Percentiles rank a stretch among this genome's conserved stretches.
These are phyloP conservation scores for Ormyrus thymus DNA, from an alignment of 2,888 invertebrate genomes.

Conservation along the genomic window DNA sequence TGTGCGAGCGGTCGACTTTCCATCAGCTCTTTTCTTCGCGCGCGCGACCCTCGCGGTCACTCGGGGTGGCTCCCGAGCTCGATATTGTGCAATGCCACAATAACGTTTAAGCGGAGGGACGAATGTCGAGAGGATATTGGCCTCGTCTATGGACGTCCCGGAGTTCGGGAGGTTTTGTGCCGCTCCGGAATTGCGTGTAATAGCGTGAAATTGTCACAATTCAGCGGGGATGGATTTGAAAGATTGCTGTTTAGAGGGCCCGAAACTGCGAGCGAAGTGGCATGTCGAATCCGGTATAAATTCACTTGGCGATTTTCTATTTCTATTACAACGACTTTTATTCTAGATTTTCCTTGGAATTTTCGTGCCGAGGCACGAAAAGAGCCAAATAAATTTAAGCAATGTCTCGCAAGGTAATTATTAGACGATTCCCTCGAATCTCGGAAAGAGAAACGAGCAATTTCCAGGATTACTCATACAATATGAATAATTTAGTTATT, in stretches of 20 bases:
- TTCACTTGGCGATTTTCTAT: slow-evolving; percentile 12
- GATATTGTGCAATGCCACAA: slow-evolving; percentile 18
- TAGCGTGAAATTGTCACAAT: slow-evolving; percentile 47
- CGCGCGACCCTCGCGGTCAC: slow-evolving; percentile 2
- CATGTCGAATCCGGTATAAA: slow-evolving; percentile 15
- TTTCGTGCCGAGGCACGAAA: too few species aligned
- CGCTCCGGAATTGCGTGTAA: slow-evolving; percentile 34
- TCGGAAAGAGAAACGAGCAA: too few species aligned
- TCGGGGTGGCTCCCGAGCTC: slow-evolving; percentile 16
- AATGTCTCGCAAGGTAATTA: too few species aligned
- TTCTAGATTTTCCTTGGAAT: too few species aligned
- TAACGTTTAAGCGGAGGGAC: slow-evolving; percentile 17
- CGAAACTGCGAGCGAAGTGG: slow-evolving; percentile 19
- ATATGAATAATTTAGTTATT: slow-evolving; percentile 41
- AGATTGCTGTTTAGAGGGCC: not conserved
- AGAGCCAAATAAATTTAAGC: too few species aligned
- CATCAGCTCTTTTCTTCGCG: not conserved
- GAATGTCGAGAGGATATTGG: slow-evolving; percentile 8
- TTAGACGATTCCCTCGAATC: too few species aligned
- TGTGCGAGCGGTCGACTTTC: not conserved
- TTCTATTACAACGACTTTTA: too few species aligned
- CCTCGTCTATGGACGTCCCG: not conserved
- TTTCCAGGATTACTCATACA: too few species aligned
- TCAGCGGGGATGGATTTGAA: slow-evolving; percentile 11
- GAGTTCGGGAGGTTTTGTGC: not conserved